Evolutionary conservation across 2,797 vertebrate species (phyloP), one percentile per base, ranked within the genome.

Genomic region (Saxicola maurus): DNA sequence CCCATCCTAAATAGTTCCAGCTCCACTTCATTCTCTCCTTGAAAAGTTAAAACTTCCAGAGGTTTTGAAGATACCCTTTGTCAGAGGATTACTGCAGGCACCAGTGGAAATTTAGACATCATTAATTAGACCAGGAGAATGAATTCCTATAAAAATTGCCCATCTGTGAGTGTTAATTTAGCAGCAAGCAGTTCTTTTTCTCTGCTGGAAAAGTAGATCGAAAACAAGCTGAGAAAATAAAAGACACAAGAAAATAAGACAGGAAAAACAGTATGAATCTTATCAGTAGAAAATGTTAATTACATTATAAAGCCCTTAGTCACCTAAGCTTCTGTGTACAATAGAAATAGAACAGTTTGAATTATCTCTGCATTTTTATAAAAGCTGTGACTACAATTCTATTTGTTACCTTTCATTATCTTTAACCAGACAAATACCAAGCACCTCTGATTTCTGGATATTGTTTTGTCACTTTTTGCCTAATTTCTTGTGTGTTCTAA

Each of bases 251-350:
- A 75, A 86, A 85, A 49, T 18, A 81, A 81, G 48, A 59, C 3
- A 20, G 33, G 19, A 28, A 79, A 76, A 73, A n/a, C 61, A 84
- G 68, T 75, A 56, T 33, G 55, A 92, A 73, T 52, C 67, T 89
- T 93, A 84, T 82, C 72, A 77, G 75, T 33, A 74, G 23, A 86
- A 87, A 91, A 88, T 31, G 82, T 81, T 91, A 95, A 92, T 93
- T 90, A 92, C 40, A 59, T 42, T 84, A 85, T 49, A 60, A 83
- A 89, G 24, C 20, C 43, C 59, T 85, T 56, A 79, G 64, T 66
- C 52, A 76, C 78, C 78, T 72, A 84, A 85, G 59, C n/a, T 76
- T 73, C 52, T 82, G 30, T 75, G 74, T 90, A 74, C 72, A 85
- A 57, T 9, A 64, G 82, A 59, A 88, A 82, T 5, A 80, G 40